Conservation (phyloP, 37 sponge, comb jelly and placozoan genomes). For the Eunapius fragilis region DNA sequence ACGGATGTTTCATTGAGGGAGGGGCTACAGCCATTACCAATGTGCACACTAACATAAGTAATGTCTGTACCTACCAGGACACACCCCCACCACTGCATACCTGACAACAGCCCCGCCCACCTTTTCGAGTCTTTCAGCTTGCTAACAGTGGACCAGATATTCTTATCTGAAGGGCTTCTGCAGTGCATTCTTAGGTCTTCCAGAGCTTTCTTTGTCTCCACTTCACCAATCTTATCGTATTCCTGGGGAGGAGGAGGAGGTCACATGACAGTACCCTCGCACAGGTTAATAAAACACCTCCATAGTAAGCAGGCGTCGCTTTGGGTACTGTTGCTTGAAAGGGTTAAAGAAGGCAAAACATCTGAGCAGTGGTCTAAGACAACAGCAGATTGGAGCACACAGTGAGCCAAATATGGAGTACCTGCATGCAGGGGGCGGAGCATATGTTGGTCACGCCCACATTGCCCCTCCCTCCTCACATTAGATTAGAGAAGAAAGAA, state of each 20-base stretch:
- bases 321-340: background rate
- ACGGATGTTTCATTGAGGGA: too few species aligned
- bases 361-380: background rate
- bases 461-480: background rate
- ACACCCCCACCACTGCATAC: background rate
- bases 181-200: conserved; percentile 50
- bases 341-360: background rate
- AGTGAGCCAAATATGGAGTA: background rate
- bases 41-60: too few species aligned
- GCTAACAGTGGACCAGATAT: conserved; percentile 9
- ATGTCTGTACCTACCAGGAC: background rate
- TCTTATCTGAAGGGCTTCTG: background rate
- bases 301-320: background rate
- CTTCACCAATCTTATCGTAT: conserved; percentile 65
- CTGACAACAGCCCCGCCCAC: conserved; percentile 9
- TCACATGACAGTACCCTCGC: background rate
- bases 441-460: background rate
- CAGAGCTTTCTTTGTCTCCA: conserved; percentile 73
- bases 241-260: conserved; percentile 32
- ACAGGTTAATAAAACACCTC: background rate
- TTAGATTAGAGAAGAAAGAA: background rate
- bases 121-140: conserved; percentile 43
- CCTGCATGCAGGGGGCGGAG: background rate
- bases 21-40: too few species aligned
- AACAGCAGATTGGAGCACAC: background rate